Conservation (phyloP, 2,888 invertebrate genomes). For the Ceraclea dissimilis region DNA sequence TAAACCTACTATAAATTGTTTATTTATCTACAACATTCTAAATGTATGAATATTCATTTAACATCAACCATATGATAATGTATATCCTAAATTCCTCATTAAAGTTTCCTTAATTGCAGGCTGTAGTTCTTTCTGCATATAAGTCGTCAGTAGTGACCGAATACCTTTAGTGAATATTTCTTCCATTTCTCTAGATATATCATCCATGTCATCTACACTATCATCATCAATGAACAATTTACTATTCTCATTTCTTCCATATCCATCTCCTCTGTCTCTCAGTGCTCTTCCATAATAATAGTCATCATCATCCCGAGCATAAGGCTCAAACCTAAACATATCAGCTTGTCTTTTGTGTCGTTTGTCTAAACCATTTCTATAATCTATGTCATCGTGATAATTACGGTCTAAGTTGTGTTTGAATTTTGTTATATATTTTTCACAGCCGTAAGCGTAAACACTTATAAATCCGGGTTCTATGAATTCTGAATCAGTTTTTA, state of each 20-base stretch:
- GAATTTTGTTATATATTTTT: slow-evolving; percentile 40
- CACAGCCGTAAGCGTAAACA: slow-evolving; percentile 78
- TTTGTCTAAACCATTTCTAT: slow-evolving; percentile 20
- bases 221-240: slow-evolving; percentile 47
- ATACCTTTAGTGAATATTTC: slow-evolving; percentile 80
- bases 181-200: slow-evolving; percentile 73
- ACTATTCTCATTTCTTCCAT: slow-evolving; percentile 35
- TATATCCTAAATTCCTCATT: slow-evolving; percentile 83
- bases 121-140: slow-evolving; percentile 77
- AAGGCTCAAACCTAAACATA: slow-evolving; percentile 40
- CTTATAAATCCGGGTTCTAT: slow-evolving; percentile 79
- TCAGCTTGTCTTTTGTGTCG: slow-evolving; percentile 32
- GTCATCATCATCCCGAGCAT: slow-evolving; percentile 29
- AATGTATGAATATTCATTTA: no score
- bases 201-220: slow-evolving; percentile 53
- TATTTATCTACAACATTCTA: no score
- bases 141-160: slow-evolving; percentile 68
- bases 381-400: slow-evolving; percentile 14
- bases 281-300: slow-evolving; percentile 10
- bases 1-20: no score
- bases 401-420: slow-evolving; percentile 17
- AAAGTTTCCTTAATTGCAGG: slow-evolving; percentile 80
- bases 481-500: slow-evolving; percentile 75
- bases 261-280: slow-evolving; percentile 7
- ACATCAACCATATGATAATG: slow-evolving; percentile 69